A percentile compares a stretch with the other conserved stretches of the same genome.
These are phyloP conservation scores for Drosophila nigricruria DNA, from an alignment of 2,888 invertebrate species.

Conservation along the genomic window DNA sequence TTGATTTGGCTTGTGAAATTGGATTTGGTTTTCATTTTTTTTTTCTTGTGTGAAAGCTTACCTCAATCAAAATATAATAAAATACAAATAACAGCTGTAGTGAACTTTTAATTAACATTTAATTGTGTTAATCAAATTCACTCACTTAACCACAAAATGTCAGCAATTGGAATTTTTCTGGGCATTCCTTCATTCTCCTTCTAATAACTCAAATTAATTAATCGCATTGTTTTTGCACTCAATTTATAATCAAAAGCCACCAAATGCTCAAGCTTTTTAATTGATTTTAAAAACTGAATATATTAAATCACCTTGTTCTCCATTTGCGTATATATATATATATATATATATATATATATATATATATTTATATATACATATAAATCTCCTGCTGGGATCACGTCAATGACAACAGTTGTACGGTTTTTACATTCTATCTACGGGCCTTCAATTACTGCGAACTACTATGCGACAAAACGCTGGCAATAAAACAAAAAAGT, in stretches of 20 bases:
- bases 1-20: not conserved
- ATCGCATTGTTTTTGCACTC: conserved; percentile 13
- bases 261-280: conserved; percentile 45
- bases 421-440: conserved; percentile 20
- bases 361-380: not conserved
- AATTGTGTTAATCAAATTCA: conserved; percentile 53
- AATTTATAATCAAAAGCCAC: conserved; percentile 24
- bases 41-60: not conserved
- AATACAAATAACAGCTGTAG: conserved; percentile 8
- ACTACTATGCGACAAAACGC: conserved; percentile 16
- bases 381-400: conserved; percentile 10
- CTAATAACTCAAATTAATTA: conserved; percentile 58
- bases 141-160: conserved; percentile 44
- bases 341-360: not conserved
- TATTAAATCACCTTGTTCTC: conserved; percentile 39
- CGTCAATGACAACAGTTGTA: conserved; percentile 39
- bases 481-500: not conserved
- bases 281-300: conserved; percentile 52
- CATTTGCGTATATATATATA: not conserved
- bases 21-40: not conserved
- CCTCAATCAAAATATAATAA: conserved; percentile 28
- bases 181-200: conserved; percentile 9
- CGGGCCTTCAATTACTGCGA: conserved; percentile 31
- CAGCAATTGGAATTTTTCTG: not conserved
- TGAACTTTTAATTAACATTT: conserved; percentile 44